Conservation (phyloP, 1,140 invertebrate species). For the Fopius arisanus region DNA sequence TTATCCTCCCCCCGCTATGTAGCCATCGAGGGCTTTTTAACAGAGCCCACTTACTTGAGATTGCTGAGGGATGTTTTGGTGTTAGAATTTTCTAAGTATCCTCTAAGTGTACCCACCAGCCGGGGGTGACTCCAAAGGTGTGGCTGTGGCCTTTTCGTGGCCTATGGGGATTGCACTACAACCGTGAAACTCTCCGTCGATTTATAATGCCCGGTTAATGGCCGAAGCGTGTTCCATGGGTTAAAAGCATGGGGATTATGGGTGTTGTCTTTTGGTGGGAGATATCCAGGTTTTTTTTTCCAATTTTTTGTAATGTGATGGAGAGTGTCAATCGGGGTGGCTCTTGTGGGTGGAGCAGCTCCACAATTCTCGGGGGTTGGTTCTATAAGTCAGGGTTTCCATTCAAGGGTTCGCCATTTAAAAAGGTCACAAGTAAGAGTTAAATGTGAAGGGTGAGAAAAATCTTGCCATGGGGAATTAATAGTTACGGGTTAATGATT, state of each 20-base stretch:
- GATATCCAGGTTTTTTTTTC: not conserved
- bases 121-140: not conserved
- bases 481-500: no score
- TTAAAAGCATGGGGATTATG: conserved; percentile 17
- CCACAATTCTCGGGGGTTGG: no score
- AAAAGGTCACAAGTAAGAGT: no score
- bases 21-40: no score
- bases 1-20: conserved; percentile 33
- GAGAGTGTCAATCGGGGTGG: not conserved
- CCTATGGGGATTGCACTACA: not conserved
- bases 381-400: no score
- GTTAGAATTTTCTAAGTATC: not conserved
- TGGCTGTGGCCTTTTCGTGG: not conserved
- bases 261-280: not conserved
- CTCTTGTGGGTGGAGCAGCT: no score
- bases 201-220: conserved; percentile 37
- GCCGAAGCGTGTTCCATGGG: conserved; percentile 35
- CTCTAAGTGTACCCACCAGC: no score
- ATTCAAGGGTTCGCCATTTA: no score
- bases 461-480: no score
- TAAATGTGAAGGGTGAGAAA: no score
- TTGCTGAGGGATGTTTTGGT: not conserved
- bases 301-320: not conserved
- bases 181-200: conserved; percentile 6
- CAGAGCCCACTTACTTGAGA: not conserved